Conservation (phyloP, 2,888 invertebrate genomes). For the Perizoma affinitatum region DNA sequence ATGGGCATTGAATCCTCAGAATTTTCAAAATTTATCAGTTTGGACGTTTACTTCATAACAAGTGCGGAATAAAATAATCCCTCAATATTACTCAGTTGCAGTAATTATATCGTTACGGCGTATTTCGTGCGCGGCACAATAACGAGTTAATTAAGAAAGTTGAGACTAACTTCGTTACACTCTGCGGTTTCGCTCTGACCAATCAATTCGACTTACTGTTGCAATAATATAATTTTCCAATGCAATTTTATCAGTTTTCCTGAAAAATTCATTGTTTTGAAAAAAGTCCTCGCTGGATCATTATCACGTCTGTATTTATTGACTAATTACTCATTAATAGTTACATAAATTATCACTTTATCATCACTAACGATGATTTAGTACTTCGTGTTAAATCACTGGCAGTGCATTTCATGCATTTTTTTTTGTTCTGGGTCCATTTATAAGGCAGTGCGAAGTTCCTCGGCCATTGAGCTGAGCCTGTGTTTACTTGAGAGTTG, state of each 20-base stretch:
- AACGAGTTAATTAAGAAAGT: constrained; percentile 61
- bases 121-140: constrained; percentile 49
- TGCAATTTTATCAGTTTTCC: constrained; percentile 21
- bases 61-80: constrained; percentile 28
- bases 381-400: too few relatives aligned
- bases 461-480: too few relatives aligned
- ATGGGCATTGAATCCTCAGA: not conserved
- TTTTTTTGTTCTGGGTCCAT: too few relatives aligned
- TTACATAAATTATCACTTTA: too few relatives aligned
- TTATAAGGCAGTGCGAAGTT: too few relatives aligned
- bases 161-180: constrained; percentile 41
- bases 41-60: constrained; percentile 18
- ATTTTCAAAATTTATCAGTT: not conserved
- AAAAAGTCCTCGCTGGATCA: too few relatives aligned
- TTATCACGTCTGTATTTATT: too few relatives aligned
- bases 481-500: too few relatives aligned
- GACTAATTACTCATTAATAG: too few relatives aligned
- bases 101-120: constrained; percentile 36
- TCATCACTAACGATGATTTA: too few relatives aligned
- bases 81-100: constrained; percentile 32
- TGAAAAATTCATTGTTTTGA: too few relatives aligned
- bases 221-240: constrained; percentile 37
- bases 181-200: constrained; percentile 47
- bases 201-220: constrained; percentile 47
- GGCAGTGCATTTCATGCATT: too few relatives aligned